Conservation (phyloP, 2,888 invertebrate species). For the Rhimphoctona megacephalus region DNA sequence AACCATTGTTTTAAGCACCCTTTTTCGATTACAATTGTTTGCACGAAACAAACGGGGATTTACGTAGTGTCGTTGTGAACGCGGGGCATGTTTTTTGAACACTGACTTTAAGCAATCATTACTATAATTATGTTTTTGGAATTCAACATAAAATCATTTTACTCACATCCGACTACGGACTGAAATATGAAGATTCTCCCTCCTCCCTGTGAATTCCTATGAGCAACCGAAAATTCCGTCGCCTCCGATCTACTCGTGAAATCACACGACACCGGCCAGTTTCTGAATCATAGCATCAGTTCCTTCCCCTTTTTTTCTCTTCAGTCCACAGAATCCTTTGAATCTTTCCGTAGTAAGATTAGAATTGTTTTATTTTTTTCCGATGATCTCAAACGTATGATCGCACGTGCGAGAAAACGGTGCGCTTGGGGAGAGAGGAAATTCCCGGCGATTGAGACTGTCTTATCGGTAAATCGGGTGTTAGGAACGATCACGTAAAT, state of each 20-base stretch:
- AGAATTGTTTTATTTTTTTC: neutral
- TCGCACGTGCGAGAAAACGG: slow-evolving; percentile 13
- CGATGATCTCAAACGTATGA: neutral
- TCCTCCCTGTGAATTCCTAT: neutral
- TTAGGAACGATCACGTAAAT: slow-evolving; percentile 7
- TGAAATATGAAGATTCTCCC: neutral
- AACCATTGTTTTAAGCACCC: neutral
- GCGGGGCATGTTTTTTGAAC: neutral
- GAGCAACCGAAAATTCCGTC: slow-evolving; percentile 13
- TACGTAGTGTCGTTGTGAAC: neutral
- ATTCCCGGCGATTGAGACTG: slow-evolving; percentile 25
- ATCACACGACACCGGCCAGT: slow-evolving; percentile 8
- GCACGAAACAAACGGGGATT: neutral
- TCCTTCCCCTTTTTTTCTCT: neutral
- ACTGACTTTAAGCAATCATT: neutral
- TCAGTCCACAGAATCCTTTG: slow-evolving; percentile 18
- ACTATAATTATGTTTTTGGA: slow-evolving; percentile 2
- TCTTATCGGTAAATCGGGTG: slow-evolving; percentile 49
- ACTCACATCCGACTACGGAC: neutral
- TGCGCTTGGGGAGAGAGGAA: neutral
- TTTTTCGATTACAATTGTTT: slow-evolving; percentile 9
- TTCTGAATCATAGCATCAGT: slow-evolving; percentile 38
- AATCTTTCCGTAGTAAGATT: neutral
- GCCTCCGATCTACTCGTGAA: slow-evolving; percentile 9
- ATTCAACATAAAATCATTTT: neutral